A percentile compares a stretch with the other conserved stretches of the same genome.
These are phyloP conservation scores for Pagrus major DNA, from an alignment of 2,113 vertebrate species.

Conservation along the genomic window DNA sequence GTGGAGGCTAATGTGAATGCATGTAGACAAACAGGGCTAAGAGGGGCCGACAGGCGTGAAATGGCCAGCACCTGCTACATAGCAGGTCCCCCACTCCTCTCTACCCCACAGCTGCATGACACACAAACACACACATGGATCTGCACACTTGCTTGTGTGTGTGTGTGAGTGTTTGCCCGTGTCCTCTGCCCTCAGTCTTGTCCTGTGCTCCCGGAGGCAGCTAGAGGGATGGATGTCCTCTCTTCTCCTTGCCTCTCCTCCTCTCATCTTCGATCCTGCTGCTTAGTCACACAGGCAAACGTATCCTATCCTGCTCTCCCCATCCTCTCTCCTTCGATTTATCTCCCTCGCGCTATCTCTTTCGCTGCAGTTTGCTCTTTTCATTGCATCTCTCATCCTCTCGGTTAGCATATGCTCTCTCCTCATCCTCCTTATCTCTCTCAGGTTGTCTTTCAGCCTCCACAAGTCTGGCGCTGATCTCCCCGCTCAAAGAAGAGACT, in stretches of 20 bases:
- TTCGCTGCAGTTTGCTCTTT: slow-evolving; percentile 65
- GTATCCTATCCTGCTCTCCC: slow-evolving; percentile 31
- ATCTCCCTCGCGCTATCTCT: slow-evolving; percentile 57
- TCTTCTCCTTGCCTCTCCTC: slow-evolving; percentile 60
- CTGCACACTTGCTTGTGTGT: slow-evolving; percentile 14
- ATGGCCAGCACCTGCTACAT: slow-evolving; percentile 81
- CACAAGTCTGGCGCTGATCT: slow-evolving; percentile 66
- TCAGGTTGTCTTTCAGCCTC: slow-evolving; percentile 77
- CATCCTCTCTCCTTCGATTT: slow-evolving; percentile 49
- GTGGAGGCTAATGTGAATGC: slow-evolving; percentile 68
- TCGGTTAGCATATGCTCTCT: slow-evolving; percentile 67
- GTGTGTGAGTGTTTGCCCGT: slow-evolving; percentile 41
- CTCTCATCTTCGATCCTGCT: slow-evolving; percentile 67
- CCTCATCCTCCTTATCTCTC: slow-evolving; percentile 72
- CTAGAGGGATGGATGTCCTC: slow-evolving; percentile 64
- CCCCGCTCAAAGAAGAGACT: slow-evolving; percentile 56
- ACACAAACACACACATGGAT: slow-evolving; percentile 42
- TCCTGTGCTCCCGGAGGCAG: slow-evolving; percentile 62
- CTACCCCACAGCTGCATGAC: slow-evolving; percentile 73
- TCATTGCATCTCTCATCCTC: slow-evolving; percentile 69
- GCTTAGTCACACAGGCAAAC: slow-evolving; percentile 64
- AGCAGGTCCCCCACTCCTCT: slow-evolving; percentile 59
- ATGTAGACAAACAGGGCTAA: slow-evolving; percentile 77
- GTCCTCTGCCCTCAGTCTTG: slow-evolving; percentile 56
- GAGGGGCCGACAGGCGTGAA: slow-evolving; percentile 81